These are phyloP conservation scores for Tragulus kanchil DNA, from an alignment of 2,113 vertebrate species.

Conservation along the genomic window DNA sequence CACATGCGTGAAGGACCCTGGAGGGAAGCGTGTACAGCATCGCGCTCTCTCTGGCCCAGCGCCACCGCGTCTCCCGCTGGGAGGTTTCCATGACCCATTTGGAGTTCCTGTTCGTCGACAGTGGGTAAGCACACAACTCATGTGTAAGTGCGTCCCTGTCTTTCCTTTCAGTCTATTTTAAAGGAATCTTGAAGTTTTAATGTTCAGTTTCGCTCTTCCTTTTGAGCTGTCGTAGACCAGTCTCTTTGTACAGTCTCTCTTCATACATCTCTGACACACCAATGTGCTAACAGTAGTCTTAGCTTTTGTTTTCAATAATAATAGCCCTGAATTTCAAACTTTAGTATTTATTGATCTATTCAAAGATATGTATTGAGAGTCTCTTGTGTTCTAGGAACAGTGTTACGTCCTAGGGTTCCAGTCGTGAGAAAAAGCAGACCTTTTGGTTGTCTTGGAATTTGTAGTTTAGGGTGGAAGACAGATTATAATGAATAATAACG, in stretches of 20 bases:
- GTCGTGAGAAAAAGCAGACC: not conserved
- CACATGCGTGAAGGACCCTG: slow-evolving; percentile 90
- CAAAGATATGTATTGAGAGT: not conserved
- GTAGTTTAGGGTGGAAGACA: not conserved
- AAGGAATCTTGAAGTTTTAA: not conserved
- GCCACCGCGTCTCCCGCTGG: slow-evolving; percentile 93
- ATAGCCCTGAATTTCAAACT: not conserved
- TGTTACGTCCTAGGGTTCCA: not conserved
- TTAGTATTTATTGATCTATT: not conserved
- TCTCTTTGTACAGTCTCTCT: not conserved
- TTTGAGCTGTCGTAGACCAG: not conserved
- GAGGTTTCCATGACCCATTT: slow-evolving; percentile 98
- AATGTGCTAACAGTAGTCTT: not conserved
- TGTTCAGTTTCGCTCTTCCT: not conserved
- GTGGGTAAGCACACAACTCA: slow-evolving; percentile 89
- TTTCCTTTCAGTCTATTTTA: not conserved
- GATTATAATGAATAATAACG: not conserved
- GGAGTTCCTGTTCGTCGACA: slow-evolving; percentile 97
- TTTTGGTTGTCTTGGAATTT: not conserved
- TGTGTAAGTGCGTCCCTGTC: accelerated
- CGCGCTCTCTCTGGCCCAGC: slow-evolving; percentile 94
- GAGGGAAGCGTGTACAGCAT: slow-evolving; percentile 95
- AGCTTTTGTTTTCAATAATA: not conserved
- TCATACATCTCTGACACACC: not conserved
- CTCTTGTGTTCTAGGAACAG: not conserved